These are phyloP conservation scores for Metopolophium dirhodum DNA, from an alignment of 1,140 invertebrate genomes.

Conservation along the genomic window DNA sequence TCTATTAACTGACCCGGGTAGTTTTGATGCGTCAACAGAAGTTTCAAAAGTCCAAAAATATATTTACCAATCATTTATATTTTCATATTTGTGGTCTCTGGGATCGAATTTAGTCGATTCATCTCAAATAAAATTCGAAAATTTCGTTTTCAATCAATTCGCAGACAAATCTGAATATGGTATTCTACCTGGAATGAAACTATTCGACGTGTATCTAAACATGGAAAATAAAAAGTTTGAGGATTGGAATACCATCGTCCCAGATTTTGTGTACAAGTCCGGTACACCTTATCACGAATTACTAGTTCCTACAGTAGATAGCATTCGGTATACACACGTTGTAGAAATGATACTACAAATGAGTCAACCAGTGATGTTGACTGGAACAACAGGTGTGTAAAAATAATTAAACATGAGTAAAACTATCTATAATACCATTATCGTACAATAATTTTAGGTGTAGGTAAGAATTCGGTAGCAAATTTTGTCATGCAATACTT, in stretches of 20 bases:
- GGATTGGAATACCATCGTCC: constrained; percentile 77
- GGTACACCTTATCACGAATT: constrained; percentile 81
- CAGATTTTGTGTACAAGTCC: constrained; percentile 73
- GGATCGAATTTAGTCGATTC: constrained; percentile 80
- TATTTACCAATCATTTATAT: constrained; percentile 75
- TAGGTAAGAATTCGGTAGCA: constrained; percentile 86
- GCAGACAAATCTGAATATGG: constrained; percentile 71
- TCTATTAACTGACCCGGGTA: constrained; percentile 66
- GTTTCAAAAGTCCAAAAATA: constrained; percentile 67
- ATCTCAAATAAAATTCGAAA: constrained; percentile 74
- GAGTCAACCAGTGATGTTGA: constrained; percentile 77
- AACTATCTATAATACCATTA: constrained; percentile 1
- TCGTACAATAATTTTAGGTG: constrained; percentile 66
- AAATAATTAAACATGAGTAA: background rate
- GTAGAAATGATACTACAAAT: constrained; percentile 76
- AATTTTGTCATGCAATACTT: constrained; percentile 75
- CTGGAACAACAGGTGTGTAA: constrained; percentile 73
- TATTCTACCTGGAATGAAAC: constrained; percentile 21
- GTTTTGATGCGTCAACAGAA: constrained; percentile 62
- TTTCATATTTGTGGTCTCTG: constrained; percentile 80
- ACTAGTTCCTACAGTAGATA: constrained; percentile 88
- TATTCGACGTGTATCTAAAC: constrained; percentile 70
- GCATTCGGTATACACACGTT: constrained; percentile 79
- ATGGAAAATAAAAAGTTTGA: constrained; percentile 71
- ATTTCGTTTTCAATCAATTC: constrained; percentile 73